Evolutionary conservation across 2,888 invertebrate species (phyloP).

Genomic region (Halictus ligatus): DNA sequence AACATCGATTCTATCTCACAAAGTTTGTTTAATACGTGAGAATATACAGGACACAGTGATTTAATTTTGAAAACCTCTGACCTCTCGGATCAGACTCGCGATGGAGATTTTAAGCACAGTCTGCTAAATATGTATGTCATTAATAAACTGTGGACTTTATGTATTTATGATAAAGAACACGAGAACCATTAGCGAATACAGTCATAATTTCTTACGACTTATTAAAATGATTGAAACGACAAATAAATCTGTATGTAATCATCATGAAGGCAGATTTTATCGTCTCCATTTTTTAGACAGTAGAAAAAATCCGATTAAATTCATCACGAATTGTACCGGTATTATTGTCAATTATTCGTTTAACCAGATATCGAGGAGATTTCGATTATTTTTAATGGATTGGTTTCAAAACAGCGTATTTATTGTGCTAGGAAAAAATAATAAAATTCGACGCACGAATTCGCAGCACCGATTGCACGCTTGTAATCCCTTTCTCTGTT

Average conservation of each 20-base stretch:
- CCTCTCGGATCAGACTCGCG: not conserved
- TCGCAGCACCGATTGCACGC: slow-evolving; percentile 26
- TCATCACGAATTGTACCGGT: not conserved
- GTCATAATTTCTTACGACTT: not conserved
- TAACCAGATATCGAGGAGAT: not conserved
- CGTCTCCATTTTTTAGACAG: not conserved
- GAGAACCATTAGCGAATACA: not conserved
- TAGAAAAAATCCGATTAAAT: not conserved
- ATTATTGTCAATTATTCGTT: not conserved
- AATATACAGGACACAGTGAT: not conserved
- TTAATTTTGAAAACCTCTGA: not conserved
- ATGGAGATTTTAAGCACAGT: not conserved
- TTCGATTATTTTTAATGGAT: not conserved
- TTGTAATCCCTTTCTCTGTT: slow-evolving; percentile 36
- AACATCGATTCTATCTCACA: not conserved
- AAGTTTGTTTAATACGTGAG: not conserved
- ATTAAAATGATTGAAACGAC: not conserved
- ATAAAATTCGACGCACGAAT: slow-evolving; percentile 4
- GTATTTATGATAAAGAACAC: not conserved
- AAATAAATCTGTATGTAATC: not conserved
- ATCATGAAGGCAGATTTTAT: too few species aligned
- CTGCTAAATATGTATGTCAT: not conserved
- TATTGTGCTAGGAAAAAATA: not conserved
- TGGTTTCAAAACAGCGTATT: not conserved
- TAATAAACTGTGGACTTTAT: not conserved